Evolutionary conservation across 2,888 invertebrate species (phyloP).

Genomic region (Galerucella pusilla): DNA sequence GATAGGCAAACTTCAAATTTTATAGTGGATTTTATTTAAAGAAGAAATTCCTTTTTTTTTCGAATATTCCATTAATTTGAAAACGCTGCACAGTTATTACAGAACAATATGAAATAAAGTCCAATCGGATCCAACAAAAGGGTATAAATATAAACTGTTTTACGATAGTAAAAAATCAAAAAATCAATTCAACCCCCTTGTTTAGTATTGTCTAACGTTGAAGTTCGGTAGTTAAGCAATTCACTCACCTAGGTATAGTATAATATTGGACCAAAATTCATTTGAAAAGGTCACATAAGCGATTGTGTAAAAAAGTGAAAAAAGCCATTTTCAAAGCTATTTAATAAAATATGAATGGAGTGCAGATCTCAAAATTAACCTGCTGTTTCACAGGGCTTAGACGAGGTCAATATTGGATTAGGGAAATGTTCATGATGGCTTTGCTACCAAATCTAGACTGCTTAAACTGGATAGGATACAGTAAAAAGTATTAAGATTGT

Average conservation of each 20-base stretch:
- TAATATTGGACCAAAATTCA: too few species aligned
- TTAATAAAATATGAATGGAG: background rate
- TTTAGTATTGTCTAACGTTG: too few species aligned
- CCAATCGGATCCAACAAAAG: too few species aligned
- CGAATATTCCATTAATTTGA: background rate
- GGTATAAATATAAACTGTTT: too few species aligned
- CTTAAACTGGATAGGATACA: background rate
- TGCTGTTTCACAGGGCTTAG: background rate
- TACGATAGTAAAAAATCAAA: too few species aligned
- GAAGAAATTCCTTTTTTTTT: background rate
- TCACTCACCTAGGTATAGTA: too few species aligned
- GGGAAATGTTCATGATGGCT: background rate
- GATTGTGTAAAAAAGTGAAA: too few species aligned
- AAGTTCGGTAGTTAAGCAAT: too few species aligned
- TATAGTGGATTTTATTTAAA: background rate
- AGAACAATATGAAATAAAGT: too few species aligned
- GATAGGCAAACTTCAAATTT: constrained; percentile 20
- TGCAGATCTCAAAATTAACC: constrained; percentile 1
- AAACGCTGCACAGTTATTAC: background rate
- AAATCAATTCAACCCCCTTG: too few species aligned
- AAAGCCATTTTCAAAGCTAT: too few species aligned
- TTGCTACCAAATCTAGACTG: background rate
- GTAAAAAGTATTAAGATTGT: background rate
- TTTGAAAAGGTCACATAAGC: too few species aligned
- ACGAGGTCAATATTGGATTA: constrained; percentile 1